Base-by-base conservation (phyloP, 92 coral and sea anemone species). In the Epizoanthus ramosus region DNA sequence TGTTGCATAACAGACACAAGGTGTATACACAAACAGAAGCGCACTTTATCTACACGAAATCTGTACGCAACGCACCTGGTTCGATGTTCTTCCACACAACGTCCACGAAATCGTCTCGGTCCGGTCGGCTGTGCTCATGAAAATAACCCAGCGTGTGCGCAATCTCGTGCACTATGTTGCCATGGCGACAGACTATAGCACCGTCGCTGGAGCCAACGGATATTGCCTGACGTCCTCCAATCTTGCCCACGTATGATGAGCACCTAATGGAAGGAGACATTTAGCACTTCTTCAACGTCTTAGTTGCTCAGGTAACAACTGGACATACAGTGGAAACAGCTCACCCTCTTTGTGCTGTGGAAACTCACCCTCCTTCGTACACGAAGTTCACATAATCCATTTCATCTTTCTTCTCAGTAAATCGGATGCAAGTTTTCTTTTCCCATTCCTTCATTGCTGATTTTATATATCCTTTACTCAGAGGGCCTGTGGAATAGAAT, bases 91-190 rank as follows among this genome's bases (percentile, higher is more conserved):
- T 67, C 94, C 95, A 93, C 14, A 74, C 28, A 25, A 96, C 91
- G 39, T 63, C 9, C 31, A 96, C 97, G 71, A 63, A 97, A 0
- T 87, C 4, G 67, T 97, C 97, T 70, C 99, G 85, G 70, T 97
- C 99, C 12, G 99, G 99, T 39, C 99, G 82, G 76, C 98, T 93
- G 86, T 97, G 99, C 41, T 97, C 99, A 83, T 97, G 99, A 65
- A 93, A 97, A 76, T 86, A 93, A 3, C 99, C 99, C 39, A 94
- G 84, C 14, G 97, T 47, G 85, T 97, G 99, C 4, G 93, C 98
- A 12, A 94, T 85, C 81, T 97, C 99, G 88, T 97, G 99, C 16
- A 97, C 93, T 15, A 97, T 89, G 89, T 97, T 97, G n/a, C 99
- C 99, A 39, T 92, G 95, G 39, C 63, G 84, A 75, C 99, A 97